Conservation (phyloP, 2,888 invertebrate genomes). For the Leptopilina myrica region DNA sequence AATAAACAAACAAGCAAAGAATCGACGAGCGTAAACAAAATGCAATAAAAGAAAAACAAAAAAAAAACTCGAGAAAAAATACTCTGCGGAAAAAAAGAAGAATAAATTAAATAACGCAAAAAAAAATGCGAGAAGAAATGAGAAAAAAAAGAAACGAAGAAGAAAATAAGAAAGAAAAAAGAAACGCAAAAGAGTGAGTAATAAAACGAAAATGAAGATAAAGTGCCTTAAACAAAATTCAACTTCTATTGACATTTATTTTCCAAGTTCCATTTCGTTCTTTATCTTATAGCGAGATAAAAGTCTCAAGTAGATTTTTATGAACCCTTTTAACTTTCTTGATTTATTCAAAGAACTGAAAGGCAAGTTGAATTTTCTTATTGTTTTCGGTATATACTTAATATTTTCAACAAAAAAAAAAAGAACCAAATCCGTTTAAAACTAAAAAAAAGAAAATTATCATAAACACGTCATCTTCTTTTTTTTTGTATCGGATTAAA, state of each 20-base stretch:
- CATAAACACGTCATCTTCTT: constrained; percentile 23
- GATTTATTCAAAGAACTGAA: background rate
- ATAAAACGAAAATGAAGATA: background rate
- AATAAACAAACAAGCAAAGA: too few relatives aligned
- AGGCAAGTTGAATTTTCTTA: background rate
- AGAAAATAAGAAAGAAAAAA: background rate
- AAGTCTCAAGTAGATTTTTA: constrained; percentile 17
- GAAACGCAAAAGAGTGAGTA: constrained; percentile 2
- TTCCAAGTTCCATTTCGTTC: constrained; percentile 12
- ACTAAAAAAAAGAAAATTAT: background rate
- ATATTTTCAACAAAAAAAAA: background rate
- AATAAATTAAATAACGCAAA: too few relatives aligned
- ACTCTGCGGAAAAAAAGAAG: too few relatives aligned
- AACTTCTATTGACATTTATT: constrained; percentile 12
- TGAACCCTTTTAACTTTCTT: constrained; percentile 13
- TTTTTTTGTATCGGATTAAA: background rate
- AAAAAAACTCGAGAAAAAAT: too few relatives aligned
- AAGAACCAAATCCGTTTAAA: background rate
- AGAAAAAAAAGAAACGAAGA: background rate
- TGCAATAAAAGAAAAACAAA: too few relatives aligned
- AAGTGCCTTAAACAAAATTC: constrained; percentile 4
- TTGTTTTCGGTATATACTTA: background rate
- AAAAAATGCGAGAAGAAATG: background rate
- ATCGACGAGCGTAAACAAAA: too few relatives aligned
- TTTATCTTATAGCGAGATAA: constrained; percentile 10